Evolutionary conservation across 2,888 invertebrate species (phyloP).

Genomic region (Xestia rhomboidea): DNA sequence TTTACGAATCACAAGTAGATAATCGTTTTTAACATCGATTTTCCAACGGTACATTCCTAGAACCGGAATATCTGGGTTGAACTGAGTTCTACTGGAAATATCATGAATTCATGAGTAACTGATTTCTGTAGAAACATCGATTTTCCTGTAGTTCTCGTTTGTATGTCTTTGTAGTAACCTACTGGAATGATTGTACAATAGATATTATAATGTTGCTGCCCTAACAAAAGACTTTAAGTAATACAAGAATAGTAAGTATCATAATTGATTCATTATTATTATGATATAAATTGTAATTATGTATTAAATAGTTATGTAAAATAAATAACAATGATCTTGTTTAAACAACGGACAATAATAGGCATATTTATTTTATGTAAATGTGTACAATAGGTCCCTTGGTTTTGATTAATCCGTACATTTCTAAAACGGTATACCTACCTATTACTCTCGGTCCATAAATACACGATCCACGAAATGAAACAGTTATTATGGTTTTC

Average conservation of each 20-base stretch:
- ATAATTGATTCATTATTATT: neutral
- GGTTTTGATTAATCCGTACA: too few relatives aligned
- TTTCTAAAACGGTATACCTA: neutral
- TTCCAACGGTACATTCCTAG: neutral
- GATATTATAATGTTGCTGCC: neutral
- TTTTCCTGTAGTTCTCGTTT: neutral
- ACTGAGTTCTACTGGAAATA: constrained; percentile 9
- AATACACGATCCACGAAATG: neutral
- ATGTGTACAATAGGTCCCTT: neutral
- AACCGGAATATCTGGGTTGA: constrained; percentile 8
- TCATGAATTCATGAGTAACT: constrained; percentile 23
- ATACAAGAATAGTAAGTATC: neutral
- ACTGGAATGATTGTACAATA: neutral
- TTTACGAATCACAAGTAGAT: constrained; percentile 15
- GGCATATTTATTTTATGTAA: neutral
- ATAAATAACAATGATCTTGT: neutral
- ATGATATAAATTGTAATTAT: too few relatives aligned
- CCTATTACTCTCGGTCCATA: neutral
- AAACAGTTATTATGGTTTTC: neutral
- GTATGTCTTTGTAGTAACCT: neutral
- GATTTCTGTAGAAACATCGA: constrained; percentile 33
- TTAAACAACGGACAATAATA: neutral
- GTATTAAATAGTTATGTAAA: neutral
- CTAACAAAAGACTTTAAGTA: neutral
- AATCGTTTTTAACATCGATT: neutral